Conservation (phyloP, 2,797 vertebrate species). For the Chrosomus eos region DNA sequence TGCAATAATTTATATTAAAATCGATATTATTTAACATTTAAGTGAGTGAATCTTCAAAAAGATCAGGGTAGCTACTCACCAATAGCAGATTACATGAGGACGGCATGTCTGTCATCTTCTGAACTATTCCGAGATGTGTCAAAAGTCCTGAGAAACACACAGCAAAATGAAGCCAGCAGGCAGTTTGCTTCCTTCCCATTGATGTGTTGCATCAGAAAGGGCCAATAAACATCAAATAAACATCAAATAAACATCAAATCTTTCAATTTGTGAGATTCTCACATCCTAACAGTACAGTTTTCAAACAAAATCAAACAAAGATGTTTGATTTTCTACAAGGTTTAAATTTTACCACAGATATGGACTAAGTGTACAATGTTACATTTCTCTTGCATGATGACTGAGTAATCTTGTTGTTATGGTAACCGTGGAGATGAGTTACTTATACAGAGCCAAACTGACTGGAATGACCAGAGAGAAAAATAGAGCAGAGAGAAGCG, state of each 20-base stretch:
- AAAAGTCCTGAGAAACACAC: neutral
- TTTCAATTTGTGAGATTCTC: neutral
- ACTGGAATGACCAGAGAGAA: neutral
- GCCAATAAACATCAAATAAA: neutral
- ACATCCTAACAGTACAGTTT: neutral
- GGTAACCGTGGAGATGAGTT: conserved; percentile 47
- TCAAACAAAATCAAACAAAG: too few species aligned
- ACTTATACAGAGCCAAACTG: neutral
- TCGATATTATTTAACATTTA: too few species aligned
- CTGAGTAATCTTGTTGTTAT: conserved; percentile 40
- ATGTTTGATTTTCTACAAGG: neutral
- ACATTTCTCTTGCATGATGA: conserved; percentile 41
- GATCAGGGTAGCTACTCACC: too few species aligned
- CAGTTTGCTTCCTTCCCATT: neutral
- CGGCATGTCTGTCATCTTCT: too few species aligned
- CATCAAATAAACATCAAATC: neutral
- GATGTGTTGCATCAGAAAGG: conserved; percentile 4
- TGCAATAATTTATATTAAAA: too few species aligned
- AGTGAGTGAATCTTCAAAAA: too few species aligned
- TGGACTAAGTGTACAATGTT: neutral
- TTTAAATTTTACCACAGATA: neutral
- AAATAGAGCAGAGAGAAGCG: neutral
- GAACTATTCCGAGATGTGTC: too few species aligned
- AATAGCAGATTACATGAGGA: too few species aligned
- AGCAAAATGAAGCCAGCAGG: neutral